Evolutionary conservation across 2,113 vertebrate species (phyloP), one percentile per base, ranked within the genome.

Genomic region (Ceyx cyanopectus): DNA sequence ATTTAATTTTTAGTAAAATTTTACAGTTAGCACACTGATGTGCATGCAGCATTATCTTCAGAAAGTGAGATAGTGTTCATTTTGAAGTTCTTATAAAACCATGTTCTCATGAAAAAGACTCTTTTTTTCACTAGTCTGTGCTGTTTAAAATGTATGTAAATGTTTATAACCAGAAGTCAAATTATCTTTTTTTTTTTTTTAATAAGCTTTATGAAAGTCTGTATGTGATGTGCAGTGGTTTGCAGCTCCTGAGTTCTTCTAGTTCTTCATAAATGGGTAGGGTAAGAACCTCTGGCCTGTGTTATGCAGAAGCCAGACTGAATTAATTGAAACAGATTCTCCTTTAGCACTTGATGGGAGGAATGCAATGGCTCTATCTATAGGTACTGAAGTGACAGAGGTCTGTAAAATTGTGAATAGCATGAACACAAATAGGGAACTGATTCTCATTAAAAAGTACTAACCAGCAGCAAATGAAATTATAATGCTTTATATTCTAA

Each of bases 1-100:
- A 77, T 87, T 87, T 92, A 84, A 51, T 88, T 85, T 93, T 73
- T 51, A 93, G 84, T 84, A 66, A 9, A 72, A 62, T 76, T 91
- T 66, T 88, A 74, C 40, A 62, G 51, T 78, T 94, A 80, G 43
- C 74, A 75, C 27, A 54, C 2, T 51, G 3, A 87, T 80, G 85
- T 15, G 81, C 40, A 27, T 19, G 20, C 30, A 83, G 57, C 19
- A 87, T 79, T 75, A 89, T 12, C 65, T 81, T 76, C 61, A 75
- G 60, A 74, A 92, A 78, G 40, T 11, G 9, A 66, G 29, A 14
- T 60, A 17, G 16, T 51, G 82, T 51, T 62, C 37, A 43, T 29
- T 80, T 78, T 75, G 43, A 93, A 85, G 43, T 92, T 40, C 54
- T 65, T 85, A 63, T 34, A 87, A 90, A 90, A 73, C 29, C 21